Evolutionary conservation across 2,113 vertebrate species (phyloP), one percentile per base, ranked within the genome.

Genomic region (Gobio gobio): DNA sequence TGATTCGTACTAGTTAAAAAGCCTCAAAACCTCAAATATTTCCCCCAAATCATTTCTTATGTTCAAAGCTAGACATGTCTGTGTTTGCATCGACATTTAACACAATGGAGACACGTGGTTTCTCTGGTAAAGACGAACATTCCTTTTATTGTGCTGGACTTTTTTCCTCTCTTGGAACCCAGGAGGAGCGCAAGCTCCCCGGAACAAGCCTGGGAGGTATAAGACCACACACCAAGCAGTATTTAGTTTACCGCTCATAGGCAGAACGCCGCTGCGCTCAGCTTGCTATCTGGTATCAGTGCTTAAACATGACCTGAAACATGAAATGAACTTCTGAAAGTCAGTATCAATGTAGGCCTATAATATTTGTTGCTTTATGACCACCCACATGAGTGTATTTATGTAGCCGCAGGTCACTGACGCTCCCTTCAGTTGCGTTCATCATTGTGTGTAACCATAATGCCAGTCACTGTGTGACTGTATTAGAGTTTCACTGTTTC

Each of bases 141-240:
- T 92, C 88, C 81, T 87, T 87, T 91, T 92, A 93, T 93, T 94
- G 91, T 93, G 91, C 84, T 86, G 86, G 86, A 85, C 83, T 87
- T 86, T 88, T 89, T 76, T 54, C 80, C 49, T 78, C 80, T 90
- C 89, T 86, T 72, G 78, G 89, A 91, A 85, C 91, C 90, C 86
- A 88, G 92, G 91, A 94, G 93, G 89, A 86, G 86, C 85, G 26
- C 88, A 89, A 89, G 93, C 92, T 92, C 89, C 90, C 92, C 85
- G 86, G 90, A 93, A 93, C 91, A 88, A 92, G 88, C 91, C 88
- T 91, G 92, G 93, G 93, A 93, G 94, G 94, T 93, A 89, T 88
- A 66, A 85, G 94, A 95, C 94, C 95, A 95, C 95, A 95, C 95
- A 95, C 90, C 86, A 89, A 90, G 93, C 45, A 7, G 49, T 88